Conservation (phyloP, 2,888 invertebrate genomes). For the Cataglyphis rosenhaueri region DNA sequence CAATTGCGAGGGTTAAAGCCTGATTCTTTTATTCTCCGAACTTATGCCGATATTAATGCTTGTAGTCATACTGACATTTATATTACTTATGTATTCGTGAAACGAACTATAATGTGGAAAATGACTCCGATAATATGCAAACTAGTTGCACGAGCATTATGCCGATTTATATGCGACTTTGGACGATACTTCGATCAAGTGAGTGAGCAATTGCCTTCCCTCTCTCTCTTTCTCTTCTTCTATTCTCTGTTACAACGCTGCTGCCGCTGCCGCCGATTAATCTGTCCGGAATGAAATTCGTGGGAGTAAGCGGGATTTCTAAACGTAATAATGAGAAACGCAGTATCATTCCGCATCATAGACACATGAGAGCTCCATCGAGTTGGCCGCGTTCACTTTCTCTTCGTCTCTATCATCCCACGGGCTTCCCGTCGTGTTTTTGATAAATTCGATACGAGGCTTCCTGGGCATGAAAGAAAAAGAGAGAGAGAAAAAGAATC, state of each 20-base stretch:
- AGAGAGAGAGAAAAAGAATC: background rate
- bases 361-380: conserved; percentile 28
- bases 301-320: conserved; percentile 53
- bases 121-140: conserved; percentile 12
- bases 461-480: conserved; percentile 74
- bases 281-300: conserved; percentile 43
- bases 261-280: conserved; percentile 38
- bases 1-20: conserved; percentile 48
- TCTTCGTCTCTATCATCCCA: conserved; percentile 72
- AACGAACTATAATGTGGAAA: conserved; percentile 18
- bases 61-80: background rate
- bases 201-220: background rate
- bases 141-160: conserved; percentile 27
- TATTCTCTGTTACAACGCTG: background rate
- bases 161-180: conserved; percentile 30
- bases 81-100: background rate
- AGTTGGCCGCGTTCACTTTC: conserved; percentile 63
- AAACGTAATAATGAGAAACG: conserved; percentile 54
- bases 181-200: background rate
- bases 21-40: conserved; percentile 17
- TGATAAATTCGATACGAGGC: conserved; percentile 82
- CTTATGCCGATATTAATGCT: background rate
- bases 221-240: background rate
- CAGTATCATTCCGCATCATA: conserved; percentile 43
- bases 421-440: conserved; percentile 81